Percentiles rank a stretch among this genome's conserved stretches.
These are phyloP conservation scores for Pygmarrhopalites habei DNA, from an alignment of 1,140 invertebrate genomes.

Conservation along the genomic window DNA sequence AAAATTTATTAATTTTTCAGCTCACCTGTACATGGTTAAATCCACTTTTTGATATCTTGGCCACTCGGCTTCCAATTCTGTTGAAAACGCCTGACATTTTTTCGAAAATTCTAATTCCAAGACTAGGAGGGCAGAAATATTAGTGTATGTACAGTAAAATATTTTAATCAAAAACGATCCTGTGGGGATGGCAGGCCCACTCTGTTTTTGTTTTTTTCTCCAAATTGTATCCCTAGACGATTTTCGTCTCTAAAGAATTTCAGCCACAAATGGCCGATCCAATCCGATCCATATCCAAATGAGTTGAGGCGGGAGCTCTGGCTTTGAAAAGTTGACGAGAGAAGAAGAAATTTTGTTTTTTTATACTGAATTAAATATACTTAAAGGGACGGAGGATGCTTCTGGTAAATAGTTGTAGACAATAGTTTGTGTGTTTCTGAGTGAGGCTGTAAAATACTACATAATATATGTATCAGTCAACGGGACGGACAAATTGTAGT, in stretches of 20 bases:
- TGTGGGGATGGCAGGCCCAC: too few relatives aligned
- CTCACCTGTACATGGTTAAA: slow-evolving; percentile 22
- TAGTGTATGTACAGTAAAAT: background rate
- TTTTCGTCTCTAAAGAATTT: too few relatives aligned
- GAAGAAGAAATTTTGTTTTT: too few relatives aligned
- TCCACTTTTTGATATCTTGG: slow-evolving; percentile 30
- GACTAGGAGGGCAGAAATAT: background rate
- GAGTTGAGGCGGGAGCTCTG: too few relatives aligned
- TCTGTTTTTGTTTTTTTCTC: too few relatives aligned
- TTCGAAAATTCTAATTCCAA: background rate
- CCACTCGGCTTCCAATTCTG: slow-evolving; percentile 20
- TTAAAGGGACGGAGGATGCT: background rate
- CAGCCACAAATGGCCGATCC: too few relatives aligned
- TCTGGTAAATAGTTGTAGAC: background rate
- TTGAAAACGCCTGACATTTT: slow-evolving; percentile 34
- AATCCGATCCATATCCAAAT: too few relatives aligned
- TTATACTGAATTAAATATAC: too few relatives aligned
- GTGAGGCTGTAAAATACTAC: background rate
- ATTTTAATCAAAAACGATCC: background rate
- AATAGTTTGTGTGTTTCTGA: background rate
- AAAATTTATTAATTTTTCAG: too few relatives aligned
- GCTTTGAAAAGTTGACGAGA: too few relatives aligned
- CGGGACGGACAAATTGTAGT: too few relatives aligned
- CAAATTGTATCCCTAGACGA: too few relatives aligned
- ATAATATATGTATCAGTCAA: background rate